phyloP scores from a whole-genome alignment of 2,888 invertebrate species.

The Atethmia centrago region DNA sequence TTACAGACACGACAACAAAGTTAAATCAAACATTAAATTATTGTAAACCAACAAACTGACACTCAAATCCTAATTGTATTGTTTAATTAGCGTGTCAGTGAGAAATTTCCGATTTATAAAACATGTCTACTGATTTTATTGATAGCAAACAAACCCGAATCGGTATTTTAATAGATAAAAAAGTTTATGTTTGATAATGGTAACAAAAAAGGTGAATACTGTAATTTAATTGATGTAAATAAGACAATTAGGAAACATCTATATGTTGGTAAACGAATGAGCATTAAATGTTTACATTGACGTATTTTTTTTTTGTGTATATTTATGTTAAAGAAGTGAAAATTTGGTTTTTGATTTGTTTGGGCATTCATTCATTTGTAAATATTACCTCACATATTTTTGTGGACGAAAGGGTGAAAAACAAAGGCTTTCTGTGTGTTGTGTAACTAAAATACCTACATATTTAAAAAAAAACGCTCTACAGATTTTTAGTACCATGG shows the following conservation, averaged over 20 bases:
- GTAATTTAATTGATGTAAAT: conserved; percentile 19
- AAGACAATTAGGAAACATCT: conserved; percentile 18
- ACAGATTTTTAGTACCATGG: conserved; percentile 42
- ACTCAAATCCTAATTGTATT: conserved; percentile 54
- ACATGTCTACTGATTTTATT: conserved; percentile 57
- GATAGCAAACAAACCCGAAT: conserved; percentile 42
- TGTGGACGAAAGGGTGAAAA: background rate
- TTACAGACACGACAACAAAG: conserved; percentile 13
- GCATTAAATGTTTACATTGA: background rate
- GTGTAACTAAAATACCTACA: background rate
- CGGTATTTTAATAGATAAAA: conserved; percentile 42
- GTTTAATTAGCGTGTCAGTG: conserved; percentile 60
- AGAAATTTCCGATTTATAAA: conserved; percentile 45
- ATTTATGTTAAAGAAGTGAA: background rate
- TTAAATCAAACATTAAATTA: conserved; percentile 44
- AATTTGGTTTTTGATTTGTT: background rate
- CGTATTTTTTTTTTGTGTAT: background rate
- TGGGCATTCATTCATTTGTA: no score
- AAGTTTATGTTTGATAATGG: conserved; percentile 20
- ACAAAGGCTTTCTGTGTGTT: background rate
- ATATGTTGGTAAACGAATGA: conserved; percentile 21
- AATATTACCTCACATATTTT: no score
- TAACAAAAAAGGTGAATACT: conserved; percentile 17
- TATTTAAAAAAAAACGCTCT: conserved; percentile 22
- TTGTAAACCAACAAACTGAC: conserved; percentile 42